phyloP scores from a whole-genome alignment of 2,888 invertebrate species.

The Rotaria magnacalcarata region DNA sequence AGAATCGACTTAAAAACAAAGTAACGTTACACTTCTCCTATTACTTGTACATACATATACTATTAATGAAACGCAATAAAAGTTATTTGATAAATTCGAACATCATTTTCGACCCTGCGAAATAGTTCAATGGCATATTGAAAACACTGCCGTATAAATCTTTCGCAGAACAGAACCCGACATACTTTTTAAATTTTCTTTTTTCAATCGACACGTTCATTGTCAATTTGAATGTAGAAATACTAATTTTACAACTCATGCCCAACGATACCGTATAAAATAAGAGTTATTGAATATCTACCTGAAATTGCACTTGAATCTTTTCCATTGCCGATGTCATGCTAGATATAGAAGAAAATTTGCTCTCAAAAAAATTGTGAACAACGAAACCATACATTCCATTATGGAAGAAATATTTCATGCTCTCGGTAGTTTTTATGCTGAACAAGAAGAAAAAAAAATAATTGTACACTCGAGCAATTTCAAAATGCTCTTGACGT shows the following conservation, averaged over 20 bases:
- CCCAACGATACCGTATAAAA: neutral
- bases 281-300: neutral
- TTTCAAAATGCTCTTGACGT: neutral
- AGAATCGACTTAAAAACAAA: neutral
- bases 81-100: constrained; percentile 19
- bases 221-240: neutral
- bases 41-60: neutral
- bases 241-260: neutral
- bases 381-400: neutral
- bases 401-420: neutral
- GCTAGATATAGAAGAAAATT: neutral
- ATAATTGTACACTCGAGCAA: neutral
- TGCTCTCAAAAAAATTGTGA: neutral
- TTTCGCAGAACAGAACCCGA: neutral
- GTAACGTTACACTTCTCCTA: neutral
- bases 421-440: neutral
- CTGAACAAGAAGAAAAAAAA: neutral
- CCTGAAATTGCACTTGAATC: neutral
- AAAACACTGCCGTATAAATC: neutral
- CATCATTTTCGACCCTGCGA: neutral
- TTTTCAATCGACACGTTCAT: neutral
- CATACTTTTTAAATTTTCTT: neutral
- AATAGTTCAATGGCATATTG: neutral
- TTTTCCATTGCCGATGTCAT: neutral
- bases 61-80: neutral